phyloP scores from a whole-genome alignment of 2,888 invertebrate species.

The Synanthedon formicaeformis region DNA sequence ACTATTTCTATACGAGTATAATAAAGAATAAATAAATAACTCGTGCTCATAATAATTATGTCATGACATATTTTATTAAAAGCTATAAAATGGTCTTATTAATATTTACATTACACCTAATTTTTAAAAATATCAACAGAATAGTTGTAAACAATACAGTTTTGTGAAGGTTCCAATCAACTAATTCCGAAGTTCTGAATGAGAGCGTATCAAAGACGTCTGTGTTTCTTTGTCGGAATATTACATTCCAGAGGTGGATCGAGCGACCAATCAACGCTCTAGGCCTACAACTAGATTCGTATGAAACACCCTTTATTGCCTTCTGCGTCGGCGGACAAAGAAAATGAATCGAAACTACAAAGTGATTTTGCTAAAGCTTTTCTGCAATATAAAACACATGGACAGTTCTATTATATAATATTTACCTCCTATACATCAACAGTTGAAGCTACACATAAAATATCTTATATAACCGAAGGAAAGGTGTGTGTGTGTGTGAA shows the following conservation, averaged over 20 bases:
- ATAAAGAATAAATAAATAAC: too few relatives aligned
- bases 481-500: too few relatives aligned
- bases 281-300: conserved; percentile 1
- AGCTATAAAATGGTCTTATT: too few relatives aligned
- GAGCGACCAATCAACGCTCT: not conserved
- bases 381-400: not conserved
- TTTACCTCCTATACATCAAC: too few relatives aligned
- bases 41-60: too few relatives aligned
- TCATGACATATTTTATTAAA: too few relatives aligned
- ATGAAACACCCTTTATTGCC: conserved; percentile 36
- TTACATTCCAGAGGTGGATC: not conserved
- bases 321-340: conserved; percentile 44
- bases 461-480: too few relatives aligned
- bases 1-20: too few relatives aligned
- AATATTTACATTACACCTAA: too few relatives aligned
- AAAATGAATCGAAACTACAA: conserved; percentile 35
- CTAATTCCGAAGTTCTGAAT: not conserved
- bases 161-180: not conserved
- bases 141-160: not conserved
- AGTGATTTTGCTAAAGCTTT: not conserved
- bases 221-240: not conserved
- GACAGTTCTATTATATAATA: not conserved
- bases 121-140: too few relatives aligned
- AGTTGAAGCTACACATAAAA: too few relatives aligned
- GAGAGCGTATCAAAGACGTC: not conserved